Percentiles rank a stretch among this genome's conserved stretches.
Evolutionary conservation across 2,797 vertebrate species (phyloP).

Genomic region (Notolepis coatsorum): DNA sequence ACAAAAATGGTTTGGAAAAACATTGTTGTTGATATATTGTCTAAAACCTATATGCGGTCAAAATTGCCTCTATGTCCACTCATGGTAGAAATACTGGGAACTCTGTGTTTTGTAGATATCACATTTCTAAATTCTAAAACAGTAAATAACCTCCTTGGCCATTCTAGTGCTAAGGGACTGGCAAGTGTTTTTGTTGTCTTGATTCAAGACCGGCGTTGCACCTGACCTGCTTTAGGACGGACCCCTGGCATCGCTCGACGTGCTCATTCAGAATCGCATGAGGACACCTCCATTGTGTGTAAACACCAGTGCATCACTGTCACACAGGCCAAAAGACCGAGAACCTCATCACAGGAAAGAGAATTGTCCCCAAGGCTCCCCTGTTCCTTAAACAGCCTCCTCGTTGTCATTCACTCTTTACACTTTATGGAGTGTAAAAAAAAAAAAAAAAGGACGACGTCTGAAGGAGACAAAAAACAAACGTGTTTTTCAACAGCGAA

Average conservation of each 20-base stretch:
- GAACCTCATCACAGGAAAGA: slow-evolving; percentile 57
- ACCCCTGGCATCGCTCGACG: slow-evolving; percentile 76
- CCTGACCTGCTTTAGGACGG: slow-evolving; percentile 58
- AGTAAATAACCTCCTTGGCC: no score
- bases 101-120: no score
- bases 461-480: slow-evolving; percentile 69
- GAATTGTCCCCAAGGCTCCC: slow-evolving; percentile 49
- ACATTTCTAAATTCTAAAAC: no score
- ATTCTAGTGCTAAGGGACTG: no score
- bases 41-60: no score
- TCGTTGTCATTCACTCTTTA: slow-evolving; percentile 53
- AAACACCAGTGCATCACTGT: background rate
- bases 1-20: no score
- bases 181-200: no score
- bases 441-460: slow-evolving; percentile 53
- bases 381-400: slow-evolving; percentile 64
- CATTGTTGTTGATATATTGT: no score
- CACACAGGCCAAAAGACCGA: slow-evolving; percentile 11
- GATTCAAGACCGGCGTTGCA: no score
- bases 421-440: slow-evolving; percentile 35
- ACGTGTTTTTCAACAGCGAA: slow-evolving; percentile 57
- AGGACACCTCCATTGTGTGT: slow-evolving; percentile 40
- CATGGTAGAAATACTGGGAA: no score
- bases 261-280: slow-evolving; percentile 81
- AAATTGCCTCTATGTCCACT: no score